Conservation (phyloP, 2,888 invertebrate species). For the Tiliacea aurago region DNA sequence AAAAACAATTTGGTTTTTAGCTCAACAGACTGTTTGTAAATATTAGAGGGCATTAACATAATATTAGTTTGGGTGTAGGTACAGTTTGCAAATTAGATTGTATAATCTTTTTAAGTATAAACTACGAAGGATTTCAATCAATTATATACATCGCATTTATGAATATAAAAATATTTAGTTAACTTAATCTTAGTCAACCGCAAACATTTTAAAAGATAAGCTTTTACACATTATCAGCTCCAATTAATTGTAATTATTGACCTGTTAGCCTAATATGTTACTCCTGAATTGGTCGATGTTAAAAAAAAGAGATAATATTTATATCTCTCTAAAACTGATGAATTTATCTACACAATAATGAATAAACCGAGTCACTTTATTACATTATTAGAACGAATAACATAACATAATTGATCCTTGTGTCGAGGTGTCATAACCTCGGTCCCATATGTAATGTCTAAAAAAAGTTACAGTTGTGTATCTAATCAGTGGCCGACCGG, state of each 20-base stretch:
- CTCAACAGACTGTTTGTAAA: constrained; percentile 34
- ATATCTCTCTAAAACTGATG: neutral
- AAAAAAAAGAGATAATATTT: neutral
- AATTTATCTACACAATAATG: neutral
- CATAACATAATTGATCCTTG: constrained; percentile 37
- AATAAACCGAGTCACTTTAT: constrained; percentile 9
- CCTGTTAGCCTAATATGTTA: neutral
- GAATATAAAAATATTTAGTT: neutral
- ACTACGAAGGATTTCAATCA: neutral
- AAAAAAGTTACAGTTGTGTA: constrained; percentile 77
- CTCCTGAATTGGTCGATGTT: neutral
- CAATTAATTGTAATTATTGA: constrained; percentile 1
- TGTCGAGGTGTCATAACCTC: constrained; percentile 53
- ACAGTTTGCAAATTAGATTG: neutral
- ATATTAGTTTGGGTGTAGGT: neutral
- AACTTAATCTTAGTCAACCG: constrained; percentile 3
- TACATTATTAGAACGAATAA: constrained; percentile 34
- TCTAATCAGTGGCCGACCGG: constrained; percentile 77
- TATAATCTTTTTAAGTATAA: neutral
- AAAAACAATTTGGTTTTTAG: constrained; percentile 49
- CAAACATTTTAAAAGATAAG: neutral
- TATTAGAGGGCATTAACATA: constrained; percentile 27
- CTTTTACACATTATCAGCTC: too few species aligned
- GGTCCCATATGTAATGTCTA: constrained; percentile 63
- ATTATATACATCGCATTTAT: neutral